Evolutionary conservation across 35 echinoderm and acorn worm species (phyloP).

Genomic region (Strongylocentrotus purpuratus): DNA sequence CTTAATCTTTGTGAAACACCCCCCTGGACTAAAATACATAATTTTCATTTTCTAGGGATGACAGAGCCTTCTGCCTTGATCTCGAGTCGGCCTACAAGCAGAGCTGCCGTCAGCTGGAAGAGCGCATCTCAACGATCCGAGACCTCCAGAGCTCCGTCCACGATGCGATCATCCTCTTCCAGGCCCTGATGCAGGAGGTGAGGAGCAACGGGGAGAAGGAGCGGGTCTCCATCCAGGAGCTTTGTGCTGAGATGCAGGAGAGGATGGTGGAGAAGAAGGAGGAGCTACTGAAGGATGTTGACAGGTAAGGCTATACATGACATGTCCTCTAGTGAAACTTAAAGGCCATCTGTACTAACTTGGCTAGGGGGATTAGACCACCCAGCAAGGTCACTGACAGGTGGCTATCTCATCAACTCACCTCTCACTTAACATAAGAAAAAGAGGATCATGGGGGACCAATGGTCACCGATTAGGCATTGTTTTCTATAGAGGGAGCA

Average conservation of each 20-base stretch:
- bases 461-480: too few species aligned
- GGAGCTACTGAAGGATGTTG: slow-evolving; percentile 54
- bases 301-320: slow-evolving; percentile 27
- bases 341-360: too few species aligned
- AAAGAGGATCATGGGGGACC: too few species aligned
- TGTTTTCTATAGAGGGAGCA: too few species aligned
- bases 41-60: slow-evolving; percentile 39
- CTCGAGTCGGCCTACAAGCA: slow-evolving; percentile 54
- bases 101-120: slow-evolving; percentile 38
- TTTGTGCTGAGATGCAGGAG: slow-evolving; percentile 44
- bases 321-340: too few species aligned
- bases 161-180: slow-evolving; percentile 62
- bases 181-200: slow-evolving; percentile 58
- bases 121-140: slow-evolving; percentile 32
- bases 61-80: slow-evolving; percentile 50
- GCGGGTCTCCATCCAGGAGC: slow-evolving; percentile 49
- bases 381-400: too few species aligned
- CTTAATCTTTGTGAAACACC: too few species aligned
- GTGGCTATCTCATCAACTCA: too few species aligned
- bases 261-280: slow-evolving; percentile 51
- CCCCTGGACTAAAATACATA: too few species aligned
- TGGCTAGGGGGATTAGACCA: too few species aligned
- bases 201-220: slow-evolving; percentile 57
- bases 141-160: slow-evolving; percentile 61
- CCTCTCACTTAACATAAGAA: too few species aligned